Evolutionary conservation across 2,113 vertebrate species (phyloP).

Genomic region (Dendrocopos noguchii): DNA sequence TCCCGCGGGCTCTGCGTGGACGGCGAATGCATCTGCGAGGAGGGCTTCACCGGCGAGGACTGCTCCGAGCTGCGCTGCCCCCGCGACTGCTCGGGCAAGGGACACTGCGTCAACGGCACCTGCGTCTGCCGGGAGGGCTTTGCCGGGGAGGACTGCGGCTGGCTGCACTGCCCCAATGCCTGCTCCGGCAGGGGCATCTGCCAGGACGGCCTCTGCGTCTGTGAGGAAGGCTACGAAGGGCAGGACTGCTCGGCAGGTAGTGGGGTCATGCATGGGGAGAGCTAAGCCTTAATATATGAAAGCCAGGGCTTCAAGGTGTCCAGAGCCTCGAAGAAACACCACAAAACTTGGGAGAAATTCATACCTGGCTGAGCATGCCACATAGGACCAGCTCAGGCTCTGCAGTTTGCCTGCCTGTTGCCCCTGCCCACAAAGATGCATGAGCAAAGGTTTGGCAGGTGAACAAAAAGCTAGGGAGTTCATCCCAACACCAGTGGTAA

Average conservation of each 20-base stretch:
- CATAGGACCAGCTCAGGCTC: background rate
- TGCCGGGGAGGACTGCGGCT: constrained; percentile 87
- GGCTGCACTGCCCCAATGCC: constrained; percentile 86
- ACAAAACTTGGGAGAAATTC: background rate
- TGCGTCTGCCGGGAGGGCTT: constrained; percentile 90
- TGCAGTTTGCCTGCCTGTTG: background rate
- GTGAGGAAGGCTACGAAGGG: constrained; percentile 88
- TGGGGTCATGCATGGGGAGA: background rate
- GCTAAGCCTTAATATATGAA: background rate
- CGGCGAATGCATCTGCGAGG: constrained; percentile 93
- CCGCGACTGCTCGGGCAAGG: constrained; percentile 90
- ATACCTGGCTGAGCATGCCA: background rate
- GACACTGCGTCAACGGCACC: constrained; percentile 87
- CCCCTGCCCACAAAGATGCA: background rate
- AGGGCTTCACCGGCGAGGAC: constrained; percentile 88
- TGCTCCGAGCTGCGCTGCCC: constrained; percentile 90
- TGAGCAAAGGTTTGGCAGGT: rapidly evolving
- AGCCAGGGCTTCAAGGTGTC: background rate
- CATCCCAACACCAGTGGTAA: background rate
- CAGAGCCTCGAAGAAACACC: background rate
- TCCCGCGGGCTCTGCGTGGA: constrained; percentile 91
- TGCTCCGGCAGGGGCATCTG: constrained; percentile 91
- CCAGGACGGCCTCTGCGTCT: constrained; percentile 88
- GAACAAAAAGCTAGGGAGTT: background rate
- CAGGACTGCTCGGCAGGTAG: constrained; percentile 95